Base-by-base conservation (phyloP, 2,797 vertebrate species). In the Lepus townsendii region DNA sequence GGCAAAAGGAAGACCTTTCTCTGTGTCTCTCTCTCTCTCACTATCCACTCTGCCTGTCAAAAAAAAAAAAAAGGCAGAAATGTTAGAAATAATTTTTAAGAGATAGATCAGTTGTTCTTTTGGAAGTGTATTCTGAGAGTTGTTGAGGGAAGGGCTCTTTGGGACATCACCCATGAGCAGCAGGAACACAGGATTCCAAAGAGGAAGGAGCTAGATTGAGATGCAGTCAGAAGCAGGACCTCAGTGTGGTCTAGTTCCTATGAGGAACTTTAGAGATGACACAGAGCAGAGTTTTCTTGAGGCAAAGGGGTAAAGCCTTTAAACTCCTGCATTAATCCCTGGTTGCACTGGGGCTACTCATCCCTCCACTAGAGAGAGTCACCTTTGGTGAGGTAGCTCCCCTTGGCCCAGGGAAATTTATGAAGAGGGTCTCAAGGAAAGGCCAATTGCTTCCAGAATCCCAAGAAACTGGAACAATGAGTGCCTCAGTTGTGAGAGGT, bases 31-130 rank as follows among this genome's bases (percentile, higher is more conserved):
- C 35, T 35, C 35, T 35, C 35, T 35, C 35, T 35, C 35, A 35
- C 35, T 35, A 35, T 35, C 35, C 35, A 35, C 35, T 35, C 35
- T 35, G 35, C 35, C 35, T 35, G 35, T 35, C 35, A 35, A 35
- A 35, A 35, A 35, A 35, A 35, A 35, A 35, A 35, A 35, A n/a
- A 80, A 93, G 47, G 20, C 19, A 86, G 14, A 68, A 89, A 47
- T 71, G 6, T 42, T 82, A 92, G 47, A 71, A 42, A 30, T 73
- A 19, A 50, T 47, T 54, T 87, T 60, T 75, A 76, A 79, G 35
- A 69, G 14, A 13, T 13, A 35, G 60, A 50, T 60, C n/a, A 60
- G 11, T 47, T 47, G 16, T 75, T 65, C 57, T 75, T 85, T 14
- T n/a, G 32, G 22, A 63, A 47, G 26, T 32, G 2, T 16, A 32